A percentile compares a stretch with the other conserved stretches of the same genome.
These are phyloP conservation scores for Magallana gigas DNA, from an alignment of 1,140 invertebrate species.

Conservation along the genomic window DNA sequence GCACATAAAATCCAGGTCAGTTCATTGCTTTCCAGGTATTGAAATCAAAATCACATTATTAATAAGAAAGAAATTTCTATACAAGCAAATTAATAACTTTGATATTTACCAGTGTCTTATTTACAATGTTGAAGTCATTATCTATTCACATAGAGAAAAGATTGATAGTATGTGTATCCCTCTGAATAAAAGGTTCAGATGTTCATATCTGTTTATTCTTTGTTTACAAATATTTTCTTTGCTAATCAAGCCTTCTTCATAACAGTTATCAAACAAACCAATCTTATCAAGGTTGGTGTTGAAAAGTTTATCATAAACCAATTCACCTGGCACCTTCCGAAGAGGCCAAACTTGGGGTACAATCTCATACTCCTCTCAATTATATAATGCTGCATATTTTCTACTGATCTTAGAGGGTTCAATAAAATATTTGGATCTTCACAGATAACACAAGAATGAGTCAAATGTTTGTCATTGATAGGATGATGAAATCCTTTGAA, in stretches of 20 bases:
- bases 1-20: not conserved
- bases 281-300: conserved; percentile 19
- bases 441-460: not conserved
- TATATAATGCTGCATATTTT: not conserved
- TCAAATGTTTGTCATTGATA: no score
- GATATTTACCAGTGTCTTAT: no score
- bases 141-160: no score
- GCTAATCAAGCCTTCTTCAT: not conserved
- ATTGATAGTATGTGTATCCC: no score
- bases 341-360: not conserved
- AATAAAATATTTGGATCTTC: not conserved
- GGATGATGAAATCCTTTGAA: no score
- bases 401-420: not conserved
- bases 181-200: no score
- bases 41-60: no score
- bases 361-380: not conserved
- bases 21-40: no score
- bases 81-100: no score
- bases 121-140: no score
- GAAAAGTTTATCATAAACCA: conserved; percentile 36
- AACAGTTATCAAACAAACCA: conserved; percentile 30
- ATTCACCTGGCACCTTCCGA: conserved; percentile 28
- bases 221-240: conserved; percentile 25
- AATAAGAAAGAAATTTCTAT: no score
- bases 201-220: conserved; percentile 14